Conservation (phyloP, 30 jellyfish, hydroid and myxozoan species). For the Morbakka virulenta region DNA sequence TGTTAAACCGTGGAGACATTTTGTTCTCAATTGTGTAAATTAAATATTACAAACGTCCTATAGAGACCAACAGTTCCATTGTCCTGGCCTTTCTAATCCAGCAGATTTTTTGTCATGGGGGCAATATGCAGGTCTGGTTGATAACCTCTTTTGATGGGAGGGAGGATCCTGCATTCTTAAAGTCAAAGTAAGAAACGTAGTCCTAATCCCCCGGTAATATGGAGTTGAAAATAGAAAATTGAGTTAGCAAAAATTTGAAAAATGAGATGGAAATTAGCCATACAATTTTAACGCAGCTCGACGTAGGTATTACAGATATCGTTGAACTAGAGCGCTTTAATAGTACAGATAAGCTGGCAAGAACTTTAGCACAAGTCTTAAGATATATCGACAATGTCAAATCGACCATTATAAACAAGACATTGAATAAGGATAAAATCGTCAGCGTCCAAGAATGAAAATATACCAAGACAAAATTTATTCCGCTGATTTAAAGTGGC, state of each 20-base stretch:
- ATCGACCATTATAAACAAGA: conserved; percentile 11
- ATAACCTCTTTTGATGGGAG: conserved; percentile 7
- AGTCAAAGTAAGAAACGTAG: conserved; percentile 9
- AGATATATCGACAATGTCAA: conserved; percentile 30
- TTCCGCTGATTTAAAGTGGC: conserved; percentile 30
- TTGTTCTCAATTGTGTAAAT: no score
- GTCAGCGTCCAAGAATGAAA: conserved; percentile 37
- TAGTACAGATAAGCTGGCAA: conserved; percentile 15
- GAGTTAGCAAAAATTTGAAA: not conserved
- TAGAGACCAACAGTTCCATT: conserved; percentile 7
- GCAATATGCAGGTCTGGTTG: not conserved
- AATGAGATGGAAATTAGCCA: no score
- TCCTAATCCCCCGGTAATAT: conserved; percentile 14
- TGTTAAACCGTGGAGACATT: no score
- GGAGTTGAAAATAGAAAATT: not conserved
- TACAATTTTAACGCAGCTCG: no score
- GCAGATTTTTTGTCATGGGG: conserved; percentile 56
- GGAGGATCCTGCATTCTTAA: conserved; percentile 60
- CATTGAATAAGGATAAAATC: conserved; percentile 17
- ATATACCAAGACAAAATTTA: conserved; percentile 34
- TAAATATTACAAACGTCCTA: no score
- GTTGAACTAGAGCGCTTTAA: conserved; percentile 16
- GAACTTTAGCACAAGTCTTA: conserved; percentile 30
- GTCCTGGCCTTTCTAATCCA: conserved; percentile 47
- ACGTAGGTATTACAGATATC: not conserved